phyloP scores from a whole-genome alignment of 2,888 invertebrate species.

The Leptopilina syphax region DNA sequence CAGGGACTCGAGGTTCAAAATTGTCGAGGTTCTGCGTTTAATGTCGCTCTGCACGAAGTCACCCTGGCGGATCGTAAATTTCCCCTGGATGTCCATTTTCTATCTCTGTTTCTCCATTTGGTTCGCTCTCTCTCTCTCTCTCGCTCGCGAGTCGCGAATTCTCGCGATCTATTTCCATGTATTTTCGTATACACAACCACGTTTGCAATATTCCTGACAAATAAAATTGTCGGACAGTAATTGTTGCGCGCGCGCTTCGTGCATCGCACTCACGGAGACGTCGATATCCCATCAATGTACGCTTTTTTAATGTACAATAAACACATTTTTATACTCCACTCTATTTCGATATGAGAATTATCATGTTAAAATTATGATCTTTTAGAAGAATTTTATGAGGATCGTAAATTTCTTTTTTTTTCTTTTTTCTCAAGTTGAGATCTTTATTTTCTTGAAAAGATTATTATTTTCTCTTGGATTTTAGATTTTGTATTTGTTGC shows the following conservation, averaged over 20 bases:
- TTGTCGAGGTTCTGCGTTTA: slow-evolving; percentile 53
- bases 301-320: slow-evolving; percentile 3
- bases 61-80: slow-evolving; percentile 56
- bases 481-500: no score
- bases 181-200: slow-evolving; percentile 38
- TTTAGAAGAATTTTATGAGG: slow-evolving; percentile 25
- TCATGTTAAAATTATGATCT: background rate
- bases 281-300: slow-evolving; percentile 33
- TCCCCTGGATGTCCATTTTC: slow-evolving; percentile 45
- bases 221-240: slow-evolving; percentile 50
- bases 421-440: background rate
- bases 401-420: background rate
- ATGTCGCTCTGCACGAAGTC: slow-evolving; percentile 43
- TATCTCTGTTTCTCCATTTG: slow-evolving; percentile 40
- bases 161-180: slow-evolving; percentile 48
- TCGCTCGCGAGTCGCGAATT: slow-evolving; percentile 37
- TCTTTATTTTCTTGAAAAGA: no score
- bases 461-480: no score
- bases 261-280: background rate
- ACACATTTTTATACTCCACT: background rate
- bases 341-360: background rate
- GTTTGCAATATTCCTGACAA: slow-evolving; percentile 46
- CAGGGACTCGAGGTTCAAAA: slow-evolving; percentile 48
- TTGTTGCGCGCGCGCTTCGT: slow-evolving; percentile 41
- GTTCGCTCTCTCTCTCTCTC: no score